A percentile compares a stretch with the other conserved stretches of the same genome.
These are phyloP conservation scores for Trachelus troglodyta DNA, from an alignment of 2,888 invertebrate species.

Conservation along the genomic window DNA sequence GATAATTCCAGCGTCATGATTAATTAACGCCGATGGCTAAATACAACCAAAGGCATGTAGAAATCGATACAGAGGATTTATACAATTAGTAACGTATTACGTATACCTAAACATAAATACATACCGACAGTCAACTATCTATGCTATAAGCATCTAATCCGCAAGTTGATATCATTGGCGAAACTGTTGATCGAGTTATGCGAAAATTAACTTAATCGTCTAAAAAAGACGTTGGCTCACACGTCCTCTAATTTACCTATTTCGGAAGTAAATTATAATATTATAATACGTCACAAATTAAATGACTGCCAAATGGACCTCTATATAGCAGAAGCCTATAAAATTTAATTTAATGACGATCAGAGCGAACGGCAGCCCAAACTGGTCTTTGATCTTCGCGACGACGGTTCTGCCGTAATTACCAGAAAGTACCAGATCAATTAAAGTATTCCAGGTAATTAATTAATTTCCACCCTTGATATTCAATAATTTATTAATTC, in stretches of 20 bases:
- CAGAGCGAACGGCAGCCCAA: conserved; percentile 22
- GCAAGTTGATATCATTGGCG: too few relatives aligned
- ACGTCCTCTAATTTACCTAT: conserved; percentile 19
- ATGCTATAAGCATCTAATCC: too few relatives aligned
- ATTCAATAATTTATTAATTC: too few relatives aligned
- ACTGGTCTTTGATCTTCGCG: too few relatives aligned
- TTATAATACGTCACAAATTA: conserved; percentile 50
- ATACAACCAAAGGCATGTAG: not conserved
- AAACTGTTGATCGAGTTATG: too few relatives aligned
- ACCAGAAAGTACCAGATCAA: conserved; percentile 47
- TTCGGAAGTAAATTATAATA: conserved; percentile 42
- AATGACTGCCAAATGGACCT: conserved; percentile 28
- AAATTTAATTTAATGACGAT: conserved; percentile 55
- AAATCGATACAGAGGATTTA: not conserved
- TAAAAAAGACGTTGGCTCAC: too few relatives aligned
- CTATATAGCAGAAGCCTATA: conserved; percentile 27
- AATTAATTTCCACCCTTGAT: conserved; percentile 35
- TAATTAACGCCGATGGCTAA: not conserved
- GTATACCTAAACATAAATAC: not conserved
- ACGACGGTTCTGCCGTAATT: conserved; percentile 23
- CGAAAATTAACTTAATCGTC: too few relatives aligned
- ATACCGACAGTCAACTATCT: too few relatives aligned
- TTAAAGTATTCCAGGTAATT: conserved; percentile 52
- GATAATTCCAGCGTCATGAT: conserved; percentile 20
- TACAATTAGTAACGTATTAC: not conserved